These are phyloP conservation scores for Mesochorus sp. DNA, from an alignment of 2,888 invertebrate species.

Conservation along the genomic window DNA sequence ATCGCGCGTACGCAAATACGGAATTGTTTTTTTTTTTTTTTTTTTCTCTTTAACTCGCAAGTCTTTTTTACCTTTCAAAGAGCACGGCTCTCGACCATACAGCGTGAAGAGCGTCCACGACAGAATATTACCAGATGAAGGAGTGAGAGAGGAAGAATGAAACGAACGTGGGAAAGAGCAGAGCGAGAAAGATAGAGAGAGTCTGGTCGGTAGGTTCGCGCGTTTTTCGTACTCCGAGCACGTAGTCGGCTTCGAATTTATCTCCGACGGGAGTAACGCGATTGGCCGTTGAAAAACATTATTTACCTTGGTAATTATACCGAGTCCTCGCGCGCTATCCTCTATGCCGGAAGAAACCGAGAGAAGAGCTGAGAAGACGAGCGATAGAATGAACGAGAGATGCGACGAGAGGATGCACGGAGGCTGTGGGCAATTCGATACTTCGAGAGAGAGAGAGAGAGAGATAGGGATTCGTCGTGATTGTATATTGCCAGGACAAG, in stretches of 20 bases:
- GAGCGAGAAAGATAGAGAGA: slow-evolving; percentile 32
- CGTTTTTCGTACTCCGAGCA: slow-evolving; percentile 69
- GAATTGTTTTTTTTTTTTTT: slow-evolving; percentile 28
- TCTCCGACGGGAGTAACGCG: slow-evolving; percentile 70
- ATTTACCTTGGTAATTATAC: slow-evolving; percentile 77
- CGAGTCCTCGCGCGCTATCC: slow-evolving; percentile 68
- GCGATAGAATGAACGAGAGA: slow-evolving; percentile 42
- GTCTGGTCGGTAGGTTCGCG: slow-evolving; percentile 34
- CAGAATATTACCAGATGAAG: slow-evolving; percentile 26
- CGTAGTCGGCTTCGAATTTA: slow-evolving; percentile 73
- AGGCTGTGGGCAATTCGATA: slow-evolving; percentile 35
- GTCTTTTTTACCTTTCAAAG: slow-evolving; percentile 3
- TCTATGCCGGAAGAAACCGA: slow-evolving; percentile 53
- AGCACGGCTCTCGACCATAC: slow-evolving; percentile 18
- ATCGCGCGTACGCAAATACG: slow-evolving; percentile 7
- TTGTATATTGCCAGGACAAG: slow-evolving; percentile 6
- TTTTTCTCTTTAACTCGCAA: too few species aligned
- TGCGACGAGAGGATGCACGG: slow-evolving; percentile 22
- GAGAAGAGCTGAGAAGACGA: slow-evolving; percentile 26
- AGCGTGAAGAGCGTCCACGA: slow-evolving; percentile 8
- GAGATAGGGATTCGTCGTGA: slow-evolving; percentile 9
- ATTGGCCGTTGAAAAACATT: slow-evolving; percentile 72
- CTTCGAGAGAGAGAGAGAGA: slow-evolving; percentile 12
- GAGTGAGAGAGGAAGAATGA: slow-evolving; percentile 4
- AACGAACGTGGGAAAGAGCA: slow-evolving; percentile 7